These are phyloP conservation scores for Plectropomus leopardus DNA, from an alignment of 2,113 vertebrate genomes.

Conservation along the genomic window DNA sequence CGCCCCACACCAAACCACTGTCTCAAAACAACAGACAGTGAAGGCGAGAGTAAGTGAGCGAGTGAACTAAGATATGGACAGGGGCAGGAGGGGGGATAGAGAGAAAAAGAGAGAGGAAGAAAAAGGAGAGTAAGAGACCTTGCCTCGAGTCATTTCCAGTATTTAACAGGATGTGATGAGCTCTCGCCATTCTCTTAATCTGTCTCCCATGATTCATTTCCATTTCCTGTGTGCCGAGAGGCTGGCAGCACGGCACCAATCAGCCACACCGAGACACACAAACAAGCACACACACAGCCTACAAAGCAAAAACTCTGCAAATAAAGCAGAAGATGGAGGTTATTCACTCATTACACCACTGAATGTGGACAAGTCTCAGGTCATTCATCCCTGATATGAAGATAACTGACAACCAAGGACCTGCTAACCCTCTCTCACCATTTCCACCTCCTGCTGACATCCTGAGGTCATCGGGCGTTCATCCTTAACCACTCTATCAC, in stretches of 20 bases:
- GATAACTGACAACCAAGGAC: conserved; percentile 25
- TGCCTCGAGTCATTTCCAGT: conserved; percentile 73
- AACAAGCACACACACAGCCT: conserved; percentile 48
- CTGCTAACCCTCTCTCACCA: conserved; percentile 13
- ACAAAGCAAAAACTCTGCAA: conserved; percentile 37
- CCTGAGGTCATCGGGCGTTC: conserved; percentile 44
- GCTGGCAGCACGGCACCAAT: conserved; percentile 63
- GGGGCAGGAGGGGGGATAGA: conserved; percentile 17
- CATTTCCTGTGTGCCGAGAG: conserved; percentile 75
- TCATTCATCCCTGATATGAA: conserved; percentile 28
- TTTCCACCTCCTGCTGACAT: conserved; percentile 42
- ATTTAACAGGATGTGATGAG: conserved; percentile 81
- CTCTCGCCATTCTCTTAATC: conserved; percentile 78
- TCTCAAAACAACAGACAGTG: conserved; percentile 41
- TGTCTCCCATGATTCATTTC: conserved; percentile 80
- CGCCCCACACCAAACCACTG: conserved; percentile 45
- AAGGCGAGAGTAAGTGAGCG: conserved; percentile 44
- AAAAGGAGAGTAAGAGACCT: conserved; percentile 52
- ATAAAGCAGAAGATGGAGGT: conserved; percentile 43
- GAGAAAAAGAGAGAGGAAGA: conserved; percentile 23
- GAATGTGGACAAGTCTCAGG: conserved; percentile 14
- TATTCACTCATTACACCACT: conserved; percentile 56
- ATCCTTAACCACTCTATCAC: conserved; percentile 49
- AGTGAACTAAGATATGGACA: conserved; percentile 39
- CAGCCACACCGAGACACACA: conserved; percentile 51